Percentiles rank a stretch among this genome's conserved stretches.
These are phyloP conservation scores for Melipona beecheii DNA, from an alignment of 2,888 invertebrate species.

Conservation along the genomic window DNA sequence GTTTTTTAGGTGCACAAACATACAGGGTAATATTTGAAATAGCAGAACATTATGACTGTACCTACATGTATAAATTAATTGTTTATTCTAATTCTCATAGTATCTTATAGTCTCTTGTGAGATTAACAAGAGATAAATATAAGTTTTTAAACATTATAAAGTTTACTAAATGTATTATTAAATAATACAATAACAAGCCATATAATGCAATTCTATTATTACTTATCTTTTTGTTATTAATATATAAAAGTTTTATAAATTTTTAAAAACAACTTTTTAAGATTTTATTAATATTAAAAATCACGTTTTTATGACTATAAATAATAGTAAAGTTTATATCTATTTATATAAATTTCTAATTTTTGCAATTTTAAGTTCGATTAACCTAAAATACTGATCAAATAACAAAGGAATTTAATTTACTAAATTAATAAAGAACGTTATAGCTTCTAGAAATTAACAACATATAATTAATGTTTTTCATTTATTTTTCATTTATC, in stretches of 20 bases:
- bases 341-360: neutral
- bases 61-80: neutral
- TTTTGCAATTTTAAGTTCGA: neutral
- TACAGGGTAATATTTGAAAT: neutral
- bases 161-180: neutral
- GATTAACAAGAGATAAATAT: neutral
- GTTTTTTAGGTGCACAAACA: neutral
- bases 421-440: neutral
- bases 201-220: neutral
- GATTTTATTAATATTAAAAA: neutral
- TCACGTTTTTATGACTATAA: neutral
- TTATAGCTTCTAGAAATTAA: neutral
- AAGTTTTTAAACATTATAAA: neutral
- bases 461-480: conserved; percentile 3
- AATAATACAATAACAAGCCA: neutral
- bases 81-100: neutral
- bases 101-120: neutral
- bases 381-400: neutral
- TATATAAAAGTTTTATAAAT: neutral
- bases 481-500: conserved; percentile 4
- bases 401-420: neutral
- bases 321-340: neutral
- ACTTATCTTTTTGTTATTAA: neutral
- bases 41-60: too few species aligned
- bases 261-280: neutral